Base-by-base conservation (phyloP, 2,888 invertebrate species). In the Cephus sareptanus region DNA sequence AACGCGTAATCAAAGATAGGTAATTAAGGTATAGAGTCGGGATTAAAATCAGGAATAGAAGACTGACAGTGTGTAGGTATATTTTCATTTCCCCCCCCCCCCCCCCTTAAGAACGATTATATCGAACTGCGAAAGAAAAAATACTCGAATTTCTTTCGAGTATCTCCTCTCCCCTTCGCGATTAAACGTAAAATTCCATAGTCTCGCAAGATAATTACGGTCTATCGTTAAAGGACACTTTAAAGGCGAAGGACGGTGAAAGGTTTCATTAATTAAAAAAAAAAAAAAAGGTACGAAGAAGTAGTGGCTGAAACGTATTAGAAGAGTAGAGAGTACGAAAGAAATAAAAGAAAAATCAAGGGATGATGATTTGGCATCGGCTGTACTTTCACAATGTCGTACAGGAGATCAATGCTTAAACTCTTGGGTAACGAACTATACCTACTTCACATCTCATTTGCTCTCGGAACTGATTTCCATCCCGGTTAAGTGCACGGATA, bases 331-430 rank as follows among this genome's bases (percentile, higher is more conserved):
- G 71, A 34, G 74, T 40, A 74, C 23, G 74, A 35, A 34, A 34
- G 74, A 77, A 23, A 56, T 56, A 56, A 79, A 74, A 40, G 56
- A 31, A 82, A 79, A 82, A 78, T 82, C 76, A 81, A 80, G 81
- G 79, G 80, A 81, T 80, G 81, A 79, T 87, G 87, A 89, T 90
- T 90, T 90, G 89, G 89, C 89, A 89, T 89, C 89, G 88, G 89
- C 89, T 89, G 89, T 89, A 89, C 89, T 86, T 87, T 84, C 83
- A 82, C 87, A 83, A 87, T 83, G 75, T 88, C 85, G 89, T 88
- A 89, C 89, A 89, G 88, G 89, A 89, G 89, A 90, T 89, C 89
- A 89, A 89, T 89, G 89, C 89, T 88, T 87, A 84, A 89, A 88
- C 83, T 86, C 81, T 85, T 85, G 88, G 89, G 87, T 88, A 89